phyloP scores from a whole-genome alignment of 92 coral and sea anemone genomes.

The Bergia sp. region DNA sequence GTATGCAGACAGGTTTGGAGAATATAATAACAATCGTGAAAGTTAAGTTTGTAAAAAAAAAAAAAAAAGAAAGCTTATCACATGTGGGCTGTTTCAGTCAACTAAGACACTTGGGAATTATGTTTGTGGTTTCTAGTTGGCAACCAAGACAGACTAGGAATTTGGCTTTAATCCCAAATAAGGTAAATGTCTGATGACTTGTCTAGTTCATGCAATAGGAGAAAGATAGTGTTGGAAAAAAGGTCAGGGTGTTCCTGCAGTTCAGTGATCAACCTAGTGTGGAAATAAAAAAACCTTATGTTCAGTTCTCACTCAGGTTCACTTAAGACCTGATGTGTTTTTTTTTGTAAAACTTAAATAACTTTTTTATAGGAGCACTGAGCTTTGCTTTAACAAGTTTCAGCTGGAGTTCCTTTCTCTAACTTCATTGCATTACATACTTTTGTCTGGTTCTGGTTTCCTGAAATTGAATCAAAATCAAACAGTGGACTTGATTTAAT shows the following conservation, averaged over 20 bases:
- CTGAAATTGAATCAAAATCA: neutral
- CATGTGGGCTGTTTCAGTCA: too few relatives aligned
- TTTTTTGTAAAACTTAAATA: too few relatives aligned
- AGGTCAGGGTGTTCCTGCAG: too few relatives aligned
- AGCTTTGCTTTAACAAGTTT: neutral
- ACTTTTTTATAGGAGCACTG: too few relatives aligned
- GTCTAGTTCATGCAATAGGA: neutral
- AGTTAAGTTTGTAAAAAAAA: too few relatives aligned
- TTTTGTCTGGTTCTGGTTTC: neutral
- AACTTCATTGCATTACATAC: neutral
- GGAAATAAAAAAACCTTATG: too few relatives aligned
- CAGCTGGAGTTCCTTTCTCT: neutral
- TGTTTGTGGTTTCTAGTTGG: conserved; percentile 26
- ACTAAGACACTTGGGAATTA: neutral
- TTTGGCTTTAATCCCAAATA: conserved; percentile 20
- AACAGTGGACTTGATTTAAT: neutral
- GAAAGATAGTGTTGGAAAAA: neutral
- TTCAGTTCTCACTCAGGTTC: too few relatives aligned
- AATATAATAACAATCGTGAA: too few relatives aligned
- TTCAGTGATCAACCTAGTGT: neutral
- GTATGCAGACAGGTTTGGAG: too few relatives aligned
- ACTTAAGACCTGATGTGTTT: neutral
- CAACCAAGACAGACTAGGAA: conserved; percentile 15
- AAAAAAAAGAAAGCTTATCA: too few relatives aligned
- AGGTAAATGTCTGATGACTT: conserved; percentile 11